These are phyloP conservation scores for Oreamnos americanus DNA, from an alignment of 2,113 vertebrate genomes.

Conservation along the genomic window DNA sequence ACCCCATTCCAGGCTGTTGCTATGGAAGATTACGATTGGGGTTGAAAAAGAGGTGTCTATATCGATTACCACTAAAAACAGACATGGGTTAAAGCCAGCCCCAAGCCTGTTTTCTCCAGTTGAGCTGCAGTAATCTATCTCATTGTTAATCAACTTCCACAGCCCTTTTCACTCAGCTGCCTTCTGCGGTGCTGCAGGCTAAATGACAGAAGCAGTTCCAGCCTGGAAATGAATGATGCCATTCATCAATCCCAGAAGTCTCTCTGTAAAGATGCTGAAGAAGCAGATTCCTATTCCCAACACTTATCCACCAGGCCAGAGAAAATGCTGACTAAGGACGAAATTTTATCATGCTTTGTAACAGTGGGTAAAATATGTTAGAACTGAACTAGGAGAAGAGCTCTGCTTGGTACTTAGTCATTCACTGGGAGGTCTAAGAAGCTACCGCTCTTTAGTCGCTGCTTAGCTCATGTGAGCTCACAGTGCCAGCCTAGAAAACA, in stretches of 20 bases:
- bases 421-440: not conserved
- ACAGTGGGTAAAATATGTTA: not conserved
- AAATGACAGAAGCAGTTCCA: not conserved
- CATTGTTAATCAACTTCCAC: conserved; percentile 27
- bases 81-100: not conserved
- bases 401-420: not conserved
- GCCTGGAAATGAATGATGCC: conserved; percentile 7
- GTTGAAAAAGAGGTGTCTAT: not conserved
- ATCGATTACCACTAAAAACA: conserved; percentile 42
- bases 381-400: not conserved
- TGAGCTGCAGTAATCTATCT: conserved; percentile 28
- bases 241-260: not conserved
- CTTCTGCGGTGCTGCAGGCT: not conserved
- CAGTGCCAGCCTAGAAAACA: not conserved
- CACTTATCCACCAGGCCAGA: not conserved
- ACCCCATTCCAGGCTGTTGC: not conserved
- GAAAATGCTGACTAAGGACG: not conserved
- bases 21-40: not conserved
- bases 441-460: not conserved
- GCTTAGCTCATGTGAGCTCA: not conserved
- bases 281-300: not conserved
- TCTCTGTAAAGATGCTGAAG: conserved; percentile 22
- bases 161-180: not conserved
- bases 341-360: not conserved
- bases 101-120: not conserved